Evolutionary conservation across 2,888 invertebrate genomes (phyloP), one percentile per base, ranked within the genome.

Genomic region (Blera fallax): DNA sequence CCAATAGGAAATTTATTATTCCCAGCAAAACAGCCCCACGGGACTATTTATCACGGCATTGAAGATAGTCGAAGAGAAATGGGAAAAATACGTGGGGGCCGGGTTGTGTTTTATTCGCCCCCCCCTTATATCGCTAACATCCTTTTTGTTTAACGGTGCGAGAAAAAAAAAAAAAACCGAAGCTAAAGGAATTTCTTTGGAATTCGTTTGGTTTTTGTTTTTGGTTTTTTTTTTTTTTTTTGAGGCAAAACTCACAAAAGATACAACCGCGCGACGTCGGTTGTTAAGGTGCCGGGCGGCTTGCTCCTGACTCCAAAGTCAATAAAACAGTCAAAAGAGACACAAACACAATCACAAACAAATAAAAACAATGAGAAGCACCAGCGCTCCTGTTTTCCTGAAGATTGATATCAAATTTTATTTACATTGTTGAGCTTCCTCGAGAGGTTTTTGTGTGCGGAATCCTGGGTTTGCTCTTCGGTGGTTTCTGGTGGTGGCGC

Each of bases 341-440:
- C 58, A 54, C 50, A 62, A 60, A 54, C 48, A 67, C 67, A 84
- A 65, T 52, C 37, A 45, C 70, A 64, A 56, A 56, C 24, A 72
- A 64, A 79, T 72, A 72, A 79, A 64, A 76, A 80, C 76, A 85
- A 74, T 85, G 52, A 58, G 62, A 64, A 56, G 62, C 74, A 58
- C 80, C 78, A 80, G 58, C 54, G 81, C 45, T 29, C 18, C 48
- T 62, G 56, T 73, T 69, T 69, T 60, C 37, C 40, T 60, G 45
- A 76, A 85, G 81, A 85, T 85, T 81, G 81, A 81, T 85, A 85
- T 81, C 85, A 85, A 81, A 81, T 81, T 85, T 76, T 81, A 85
- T 85, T 85, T 85, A 85, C 85, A 85, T 85, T 85, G 85, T 85
- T 76, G 70, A 81, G 54, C 67, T 85, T 76, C 37, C 52, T 69